These are phyloP conservation scores for Ageneiosus marmoratus DNA, from an alignment of 2,113 vertebrate species.

Conservation along the genomic window DNA sequence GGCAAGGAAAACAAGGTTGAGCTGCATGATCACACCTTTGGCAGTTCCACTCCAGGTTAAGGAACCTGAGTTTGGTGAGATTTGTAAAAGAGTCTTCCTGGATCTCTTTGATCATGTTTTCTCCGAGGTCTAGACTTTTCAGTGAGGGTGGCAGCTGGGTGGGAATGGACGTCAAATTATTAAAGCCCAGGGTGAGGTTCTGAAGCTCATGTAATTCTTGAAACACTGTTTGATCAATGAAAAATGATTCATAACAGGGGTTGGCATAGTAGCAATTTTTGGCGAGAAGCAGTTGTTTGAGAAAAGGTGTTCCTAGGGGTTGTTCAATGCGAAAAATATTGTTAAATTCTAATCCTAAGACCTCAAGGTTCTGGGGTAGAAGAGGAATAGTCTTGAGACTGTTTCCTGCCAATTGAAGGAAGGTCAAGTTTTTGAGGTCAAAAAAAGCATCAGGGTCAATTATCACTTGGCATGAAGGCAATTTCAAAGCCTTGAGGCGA, in stretches of 20 bases:
- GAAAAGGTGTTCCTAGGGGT: slow-evolving; percentile 60
- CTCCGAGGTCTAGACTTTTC: slow-evolving; percentile 67
- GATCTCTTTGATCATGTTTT: slow-evolving; percentile 72
- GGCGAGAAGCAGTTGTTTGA: slow-evolving; percentile 62
- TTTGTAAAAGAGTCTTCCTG: slow-evolving; percentile 62
- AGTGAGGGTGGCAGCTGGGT: slow-evolving; percentile 70
- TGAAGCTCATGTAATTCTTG: slow-evolving; percentile 61
- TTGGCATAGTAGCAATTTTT: slow-evolving; percentile 76
- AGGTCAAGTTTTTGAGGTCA: slow-evolving; percentile 58
- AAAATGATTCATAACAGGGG: slow-evolving; percentile 69
- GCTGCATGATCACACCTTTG: slow-evolving; percentile 79
- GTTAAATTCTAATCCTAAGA: slow-evolving; percentile 70
- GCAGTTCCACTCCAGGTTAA: slow-evolving; percentile 79
- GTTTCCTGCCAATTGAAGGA: slow-evolving; percentile 71
- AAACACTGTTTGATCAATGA: slow-evolving; percentile 64
- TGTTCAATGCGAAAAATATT: slow-evolving; percentile 60
- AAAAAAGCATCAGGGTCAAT: slow-evolving; percentile 67
- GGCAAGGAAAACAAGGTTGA: slow-evolving; percentile 76
- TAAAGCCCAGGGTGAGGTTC: slow-evolving; percentile 74
- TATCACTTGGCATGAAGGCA: slow-evolving; percentile 58
- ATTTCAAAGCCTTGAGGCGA: slow-evolving; percentile 40
- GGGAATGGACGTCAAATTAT: slow-evolving; percentile 78
- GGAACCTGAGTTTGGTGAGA: slow-evolving; percentile 58
- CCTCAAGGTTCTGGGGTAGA: slow-evolving; percentile 64
- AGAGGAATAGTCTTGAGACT: slow-evolving; percentile 69